phyloP scores from a whole-genome alignment of 2,888 invertebrate species.

The Bombylius major region DNA sequence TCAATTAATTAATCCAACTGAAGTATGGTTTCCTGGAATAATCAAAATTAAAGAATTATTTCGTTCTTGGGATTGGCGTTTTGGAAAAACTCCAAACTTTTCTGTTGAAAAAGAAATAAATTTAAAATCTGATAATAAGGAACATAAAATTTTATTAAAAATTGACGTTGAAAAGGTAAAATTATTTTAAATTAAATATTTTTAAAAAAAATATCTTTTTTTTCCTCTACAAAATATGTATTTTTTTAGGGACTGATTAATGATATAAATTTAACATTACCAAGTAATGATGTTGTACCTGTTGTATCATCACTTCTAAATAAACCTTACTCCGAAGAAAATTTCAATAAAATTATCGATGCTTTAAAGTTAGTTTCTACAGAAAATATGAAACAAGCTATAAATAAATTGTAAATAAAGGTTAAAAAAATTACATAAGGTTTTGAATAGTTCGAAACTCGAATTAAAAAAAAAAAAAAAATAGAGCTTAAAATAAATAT shows the following conservation, averaged over 20 bases:
- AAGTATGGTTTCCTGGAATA: constrained; percentile 79
- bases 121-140: constrained; percentile 38
- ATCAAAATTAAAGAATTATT: constrained; percentile 55
- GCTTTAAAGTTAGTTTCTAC: constrained; percentile 35
- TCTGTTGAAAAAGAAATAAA: constrained; percentile 41
- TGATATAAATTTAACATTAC: constrained; percentile 28
- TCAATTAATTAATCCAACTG: constrained; percentile 73
- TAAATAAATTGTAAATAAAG: constrained; percentile 27
- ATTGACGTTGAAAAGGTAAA: constrained; percentile 38
- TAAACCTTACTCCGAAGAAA: constrained; percentile 31
- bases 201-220: background rate
- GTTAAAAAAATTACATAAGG: background rate
- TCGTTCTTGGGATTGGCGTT: constrained; percentile 77
- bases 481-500: no score
- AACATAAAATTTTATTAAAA: constrained; percentile 45
- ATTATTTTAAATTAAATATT: background rate
- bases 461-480: no score
- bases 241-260: constrained; percentile 29
- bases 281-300: constrained; percentile 30
- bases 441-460: no score
- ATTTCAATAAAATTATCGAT: constrained; percentile 29
- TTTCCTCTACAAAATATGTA: no score
- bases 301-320: constrained; percentile 32
- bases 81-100: constrained; percentile 77
- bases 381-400: constrained; percentile 36